Evolutionary conservation across 1,140 invertebrate species (phyloP), one percentile per base, ranked within the genome.

Genomic region (Caerostris extrusa): DNA sequence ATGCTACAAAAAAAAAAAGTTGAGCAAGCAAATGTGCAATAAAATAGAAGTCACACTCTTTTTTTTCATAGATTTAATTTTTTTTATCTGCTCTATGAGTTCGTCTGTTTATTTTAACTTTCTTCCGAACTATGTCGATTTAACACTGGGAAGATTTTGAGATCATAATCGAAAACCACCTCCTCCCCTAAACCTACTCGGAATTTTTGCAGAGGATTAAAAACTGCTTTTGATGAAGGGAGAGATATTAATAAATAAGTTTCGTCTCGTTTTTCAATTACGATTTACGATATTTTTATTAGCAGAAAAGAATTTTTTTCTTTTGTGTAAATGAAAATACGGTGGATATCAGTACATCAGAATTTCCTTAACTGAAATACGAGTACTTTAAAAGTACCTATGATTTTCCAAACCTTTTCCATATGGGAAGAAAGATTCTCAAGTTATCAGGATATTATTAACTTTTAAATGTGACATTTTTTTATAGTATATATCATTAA

Each of bases 41-140:
- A 86, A 86, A 86, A 86, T 58, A 60, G n/a, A n/a, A n/a, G n/a
- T n/a, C n/a, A n/a, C 58, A 86, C 8, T 86, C 83, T 55, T 56
- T 83, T 56, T 83, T 55, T 83, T 83, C 56, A 55, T 83, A 55
- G 55, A 55, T 56, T 50, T 83, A 55, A 56, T 83, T 83, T 56
- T 83, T 83, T 83, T 5, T 8, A 12, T 83, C 55, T n/a, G 8
- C 10, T 17, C 3, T 53, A 55, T 17, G n/a, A 5, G 53, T 17
- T n/a, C n/a, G n/a, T 55, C 81, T 58, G 55, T 58, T 58, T 86
- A 58, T 86, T 19, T 86, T 60, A 86, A n/a, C n/a, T 19, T 71
- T 71, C 19, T 19, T 61, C 67, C 7, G n/a, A 71, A 19, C 19
- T 19, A 19, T 19, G 19, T 71, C 67, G 67, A 19, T 71, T 71